These are phyloP conservation scores for Neodiprion virginianus DNA, from an alignment of 1,140 invertebrate species.

Conservation along the genomic window DNA sequence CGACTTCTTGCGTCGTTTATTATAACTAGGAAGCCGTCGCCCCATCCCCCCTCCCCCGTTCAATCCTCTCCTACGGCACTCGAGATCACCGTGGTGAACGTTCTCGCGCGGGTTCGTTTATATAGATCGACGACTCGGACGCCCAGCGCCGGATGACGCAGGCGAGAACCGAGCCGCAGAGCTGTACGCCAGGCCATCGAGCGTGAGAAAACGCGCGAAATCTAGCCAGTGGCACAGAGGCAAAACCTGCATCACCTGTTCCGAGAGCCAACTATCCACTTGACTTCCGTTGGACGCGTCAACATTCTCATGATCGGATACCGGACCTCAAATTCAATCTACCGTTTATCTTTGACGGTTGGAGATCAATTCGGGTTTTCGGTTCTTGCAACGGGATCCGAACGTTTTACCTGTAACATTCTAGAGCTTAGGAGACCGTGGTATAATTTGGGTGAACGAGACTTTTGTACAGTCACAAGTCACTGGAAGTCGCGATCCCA, in stretches of 20 bases:
- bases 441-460: too few relatives aligned
- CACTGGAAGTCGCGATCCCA: too few relatives aligned
- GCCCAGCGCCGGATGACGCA: background rate
- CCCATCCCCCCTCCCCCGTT: conserved; percentile 30
- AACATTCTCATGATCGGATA: background rate
- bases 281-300: background rate
- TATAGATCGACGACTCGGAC: background rate
- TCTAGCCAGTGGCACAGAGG: background rate
- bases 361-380: too few relatives aligned
- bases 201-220: conserved; percentile 4
- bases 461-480: too few relatives aligned
- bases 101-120: conserved; percentile 30
- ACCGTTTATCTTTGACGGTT: too few relatives aligned
- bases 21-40: conserved; percentile 57
- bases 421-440: too few relatives aligned
- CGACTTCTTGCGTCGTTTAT: conserved; percentile 53
- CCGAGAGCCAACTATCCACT: background rate
- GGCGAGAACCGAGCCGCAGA: background rate
- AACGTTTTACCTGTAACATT: too few relatives aligned
- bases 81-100: conserved; percentile 43
- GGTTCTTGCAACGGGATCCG: too few relatives aligned
- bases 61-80: conserved; percentile 43
- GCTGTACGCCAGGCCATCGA: background rate
- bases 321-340: background rate
- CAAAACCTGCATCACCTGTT: background rate